Evolutionary conservation across 2,888 invertebrate genomes (phyloP), one percentile per base, ranked within the genome.

Genomic region (Venusia cambrica): DNA sequence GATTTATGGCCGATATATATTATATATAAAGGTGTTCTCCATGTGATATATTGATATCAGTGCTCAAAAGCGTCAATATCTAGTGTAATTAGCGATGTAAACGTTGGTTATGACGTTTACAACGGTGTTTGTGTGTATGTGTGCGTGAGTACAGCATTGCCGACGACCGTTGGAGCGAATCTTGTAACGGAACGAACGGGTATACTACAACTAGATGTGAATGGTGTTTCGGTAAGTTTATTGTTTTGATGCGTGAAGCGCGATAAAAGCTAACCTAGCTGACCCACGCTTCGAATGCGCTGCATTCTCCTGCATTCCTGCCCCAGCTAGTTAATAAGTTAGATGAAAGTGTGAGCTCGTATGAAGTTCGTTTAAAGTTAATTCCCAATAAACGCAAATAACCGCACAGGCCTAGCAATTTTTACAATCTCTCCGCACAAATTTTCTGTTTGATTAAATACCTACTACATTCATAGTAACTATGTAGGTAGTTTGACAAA

Each of bases 91-190:
- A 79, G 61, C 65, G 66, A 64, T 71, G 76, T 81, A 77, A 84
- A 80, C 75, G 77, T 78, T 73, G 73, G 73, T 71, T 74, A 78
- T 85, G 85, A 87, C 85, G 84, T 87, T 85, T 85, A 76, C 72
- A 74, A 73, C 65, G 57, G 64, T 73, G 70, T 72, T 43, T 70
- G 67, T 71, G 68, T 70, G 68, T 72, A 66, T 73, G 84, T 75
- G 80, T 71, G 62, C 51, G 81, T 74, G 72, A 73, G 72, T 73
- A 74, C 76, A 76, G 79, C 77, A 76, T 73, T 75, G 78, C 74
- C 73, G 79, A 70, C 73, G 67, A 69, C 73, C 77, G 81, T 79
- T 77, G 76, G 67, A 80, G 81, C 81, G 81, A 81, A 78, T 76
- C 79, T 78, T 74, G 64, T 77, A 84, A 85, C 84, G 83, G 85